Evolutionary conservation across 1,140 invertebrate genomes (phyloP).

Genomic region (Tribolium castaneum): DNA sequence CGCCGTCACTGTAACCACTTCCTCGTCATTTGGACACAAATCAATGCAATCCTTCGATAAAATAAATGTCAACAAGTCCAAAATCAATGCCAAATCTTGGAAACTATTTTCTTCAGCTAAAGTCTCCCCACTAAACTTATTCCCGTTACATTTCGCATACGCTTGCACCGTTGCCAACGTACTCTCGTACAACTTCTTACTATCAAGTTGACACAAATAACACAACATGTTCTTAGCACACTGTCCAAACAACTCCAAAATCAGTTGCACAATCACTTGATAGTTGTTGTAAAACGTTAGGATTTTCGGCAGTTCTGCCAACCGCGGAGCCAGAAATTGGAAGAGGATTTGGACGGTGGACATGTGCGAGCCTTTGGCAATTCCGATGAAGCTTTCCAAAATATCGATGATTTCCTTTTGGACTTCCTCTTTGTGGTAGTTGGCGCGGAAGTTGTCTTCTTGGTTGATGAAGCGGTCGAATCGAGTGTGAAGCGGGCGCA

Average conservation of each 20-base stretch:
- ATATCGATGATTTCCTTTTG: slow-evolving; percentile 73
- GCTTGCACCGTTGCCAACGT: slow-evolving; percentile 74
- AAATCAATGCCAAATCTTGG: slow-evolving; percentile 76
- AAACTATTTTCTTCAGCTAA: slow-evolving; percentile 77
- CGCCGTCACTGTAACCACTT: slow-evolving; percentile 65
- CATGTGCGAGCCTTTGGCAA: slow-evolving; percentile 71
- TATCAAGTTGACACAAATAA: slow-evolving; percentile 72
- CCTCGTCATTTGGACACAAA: slow-evolving; percentile 64
- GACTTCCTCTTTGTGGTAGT: slow-evolving; percentile 70
- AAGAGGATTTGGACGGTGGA: slow-evolving; percentile 73
- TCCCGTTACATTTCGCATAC: slow-evolving; percentile 76
- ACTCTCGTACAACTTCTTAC: slow-evolving; percentile 71
- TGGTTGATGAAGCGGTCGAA: slow-evolving; percentile 70
- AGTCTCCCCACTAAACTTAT: slow-evolving; percentile 66
- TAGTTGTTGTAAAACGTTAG: slow-evolving; percentile 85
- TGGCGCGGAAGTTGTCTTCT: slow-evolving; percentile 68
- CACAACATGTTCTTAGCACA: slow-evolving; percentile 77
- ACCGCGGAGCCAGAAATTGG: slow-evolving; percentile 72
- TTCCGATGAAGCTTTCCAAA: slow-evolving; percentile 75
- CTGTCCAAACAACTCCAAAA: slow-evolving; percentile 81
- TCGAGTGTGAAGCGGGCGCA: slow-evolving; percentile 71
- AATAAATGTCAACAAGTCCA: slow-evolving; percentile 78
- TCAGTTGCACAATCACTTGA: slow-evolving; percentile 81
- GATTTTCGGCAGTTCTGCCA: slow-evolving; percentile 75
- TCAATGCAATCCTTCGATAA: slow-evolving; percentile 79